Percentiles rank a stretch among this genome's conserved stretches.
Evolutionary conservation across 2,113 vertebrate genomes (phyloP).

Genomic region (Pampusana beccarii): DNA sequence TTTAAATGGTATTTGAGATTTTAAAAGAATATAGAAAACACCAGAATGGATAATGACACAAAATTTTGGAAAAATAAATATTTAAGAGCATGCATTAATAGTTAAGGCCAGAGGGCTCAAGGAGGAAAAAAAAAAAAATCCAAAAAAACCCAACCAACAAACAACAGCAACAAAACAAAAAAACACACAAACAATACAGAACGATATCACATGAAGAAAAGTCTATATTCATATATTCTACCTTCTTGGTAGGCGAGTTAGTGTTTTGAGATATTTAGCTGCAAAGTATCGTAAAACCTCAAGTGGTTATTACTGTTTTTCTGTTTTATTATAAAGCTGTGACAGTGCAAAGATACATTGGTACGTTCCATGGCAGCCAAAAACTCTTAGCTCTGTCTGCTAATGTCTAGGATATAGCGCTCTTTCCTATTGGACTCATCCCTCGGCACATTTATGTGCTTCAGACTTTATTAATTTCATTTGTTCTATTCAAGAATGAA

Average conservation of each 20-base stretch:
- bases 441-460: neutral
- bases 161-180: too few relatives aligned
- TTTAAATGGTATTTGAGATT: neutral
- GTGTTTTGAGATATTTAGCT: neutral
- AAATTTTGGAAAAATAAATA: neutral
- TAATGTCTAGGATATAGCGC: neutral
- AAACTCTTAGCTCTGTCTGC: neutral
- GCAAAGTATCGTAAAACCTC: neutral
- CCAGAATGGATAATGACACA: neutral
- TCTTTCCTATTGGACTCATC: neutral
- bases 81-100: neutral
- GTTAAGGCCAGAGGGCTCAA: neutral
- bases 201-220: neutral
- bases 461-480: neutral
- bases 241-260: neutral
- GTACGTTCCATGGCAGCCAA: neutral
- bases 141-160: too few relatives aligned
- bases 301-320: neutral
- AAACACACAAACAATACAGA: neutral
- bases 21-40: neutral
- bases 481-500: neutral
- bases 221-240: neutral
- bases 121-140: too few relatives aligned
- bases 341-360: neutral
- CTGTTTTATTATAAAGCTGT: neutral